Conservation (phyloP, 1,140 invertebrate species). For the Latrodectus geometricus region DNA sequence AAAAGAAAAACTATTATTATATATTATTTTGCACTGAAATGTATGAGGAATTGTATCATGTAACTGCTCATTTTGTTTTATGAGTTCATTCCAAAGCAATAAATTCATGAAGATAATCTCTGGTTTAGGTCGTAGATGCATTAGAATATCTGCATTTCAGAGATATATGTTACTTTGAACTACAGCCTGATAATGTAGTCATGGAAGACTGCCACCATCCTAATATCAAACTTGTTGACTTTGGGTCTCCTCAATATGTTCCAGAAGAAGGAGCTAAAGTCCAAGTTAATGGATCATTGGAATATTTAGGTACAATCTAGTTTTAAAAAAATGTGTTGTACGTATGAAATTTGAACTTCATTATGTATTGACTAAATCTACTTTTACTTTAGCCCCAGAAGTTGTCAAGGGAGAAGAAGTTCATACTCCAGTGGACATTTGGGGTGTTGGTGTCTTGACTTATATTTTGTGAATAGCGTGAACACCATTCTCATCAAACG, state of each 20-base stretch:
- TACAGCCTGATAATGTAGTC: conserved; percentile 96
- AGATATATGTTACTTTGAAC: conserved; percentile 89
- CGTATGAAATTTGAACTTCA: neutral
- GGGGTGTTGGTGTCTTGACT: conserved; percentile 91
- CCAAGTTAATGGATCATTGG: conserved; percentile 67
- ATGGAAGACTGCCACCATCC: conserved; percentile 87
- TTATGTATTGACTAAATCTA: neutral
- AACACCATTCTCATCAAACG: too few relatives aligned
- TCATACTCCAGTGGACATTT: conserved; percentile 92
- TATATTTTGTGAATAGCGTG: conserved; percentile 81
- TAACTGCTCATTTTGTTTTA: too few relatives aligned
- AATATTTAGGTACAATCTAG: conserved; percentile 65
- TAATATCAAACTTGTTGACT: conserved; percentile 89
- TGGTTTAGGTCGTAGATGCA: conserved; percentile 77
- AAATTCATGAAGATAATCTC: too few relatives aligned
- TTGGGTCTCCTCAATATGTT: conserved; percentile 84
- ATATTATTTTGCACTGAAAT: too few relatives aligned
- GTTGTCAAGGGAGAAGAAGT: conserved; percentile 84
- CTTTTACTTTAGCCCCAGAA: conserved; percentile 80
- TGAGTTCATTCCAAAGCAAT: too few relatives aligned
- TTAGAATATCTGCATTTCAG: conserved; percentile 93
- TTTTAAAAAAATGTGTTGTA: neutral
- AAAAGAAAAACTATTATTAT: too few relatives aligned
- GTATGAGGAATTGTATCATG: too few relatives aligned
- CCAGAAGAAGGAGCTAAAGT: conserved; percentile 83